Percentiles rank a stretch among this genome's conserved stretches.
Evolutionary conservation across 2,113 vertebrate genomes (phyloP).

Genomic region (Calonectris borealis): DNA sequence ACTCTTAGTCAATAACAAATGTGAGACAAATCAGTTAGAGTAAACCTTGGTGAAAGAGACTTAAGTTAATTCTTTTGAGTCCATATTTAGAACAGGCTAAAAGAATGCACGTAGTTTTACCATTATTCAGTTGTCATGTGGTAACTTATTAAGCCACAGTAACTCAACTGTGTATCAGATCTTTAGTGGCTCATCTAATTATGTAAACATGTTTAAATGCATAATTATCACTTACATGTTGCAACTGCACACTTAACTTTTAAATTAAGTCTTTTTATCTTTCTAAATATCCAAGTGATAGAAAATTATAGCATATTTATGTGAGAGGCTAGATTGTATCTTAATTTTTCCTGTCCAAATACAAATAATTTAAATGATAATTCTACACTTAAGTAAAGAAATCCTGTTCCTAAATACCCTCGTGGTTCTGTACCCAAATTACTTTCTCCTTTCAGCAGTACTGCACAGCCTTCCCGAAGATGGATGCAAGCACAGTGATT

Average conservation of each 20-base stretch:
- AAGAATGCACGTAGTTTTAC: neutral
- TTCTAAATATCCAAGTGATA: neutral
- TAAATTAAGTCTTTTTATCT: neutral
- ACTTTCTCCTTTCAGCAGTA: neutral
- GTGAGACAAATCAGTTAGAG: neutral
- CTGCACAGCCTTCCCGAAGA: neutral
- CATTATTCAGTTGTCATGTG: neutral
- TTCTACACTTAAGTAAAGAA: neutral
- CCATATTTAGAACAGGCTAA: neutral
- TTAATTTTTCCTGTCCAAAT: neutral
- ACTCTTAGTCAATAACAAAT: neutral
- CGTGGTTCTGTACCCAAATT: neutral
- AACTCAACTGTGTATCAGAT: neutral
- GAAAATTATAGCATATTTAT: neutral
- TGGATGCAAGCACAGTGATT: neutral
- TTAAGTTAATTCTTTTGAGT: neutral
- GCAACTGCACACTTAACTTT: neutral
- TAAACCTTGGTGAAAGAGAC: neutral
- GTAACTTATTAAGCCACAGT: neutral
- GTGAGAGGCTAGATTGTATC: neutral
- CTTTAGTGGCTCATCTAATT: neutral
- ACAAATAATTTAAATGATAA: neutral
- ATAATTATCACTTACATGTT: neutral
- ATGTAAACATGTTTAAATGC: neutral
- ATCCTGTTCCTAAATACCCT: neutral